Conservation (phyloP, 2,888 invertebrate species). For the Polydrusus tereticollis region DNA sequence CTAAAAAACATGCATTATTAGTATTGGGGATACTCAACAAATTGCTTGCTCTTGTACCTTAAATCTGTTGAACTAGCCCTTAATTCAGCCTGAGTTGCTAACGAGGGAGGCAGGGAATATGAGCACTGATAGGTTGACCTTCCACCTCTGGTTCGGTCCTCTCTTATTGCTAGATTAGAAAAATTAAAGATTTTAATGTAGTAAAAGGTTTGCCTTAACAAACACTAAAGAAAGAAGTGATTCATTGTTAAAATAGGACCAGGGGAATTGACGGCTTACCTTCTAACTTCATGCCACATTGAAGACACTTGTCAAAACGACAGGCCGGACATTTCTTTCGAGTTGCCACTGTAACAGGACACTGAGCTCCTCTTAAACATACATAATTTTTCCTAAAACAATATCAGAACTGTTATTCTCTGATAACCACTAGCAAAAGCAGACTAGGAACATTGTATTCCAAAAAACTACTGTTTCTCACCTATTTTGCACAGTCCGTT, state of each 20-base stretch:
- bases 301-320: constrained; percentile 94
- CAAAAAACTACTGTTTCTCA: constrained; percentile 9
- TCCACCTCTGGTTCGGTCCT: constrained; percentile 95
- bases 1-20: too few relatives aligned
- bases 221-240: too few relatives aligned
- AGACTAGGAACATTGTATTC: too few relatives aligned
- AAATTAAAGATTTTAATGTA: not conserved
- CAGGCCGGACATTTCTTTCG: constrained; percentile 98
- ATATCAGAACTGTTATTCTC: too few relatives aligned
- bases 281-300: constrained; percentile 97
- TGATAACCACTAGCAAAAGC: not conserved
- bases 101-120: constrained; percentile 84
- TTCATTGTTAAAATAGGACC: too few relatives aligned
- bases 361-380: constrained; percentile 90
- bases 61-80: constrained; percentile 65
- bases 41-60: too few relatives aligned
- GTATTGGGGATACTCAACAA: too few relatives aligned
- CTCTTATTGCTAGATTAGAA: constrained; percentile 84
- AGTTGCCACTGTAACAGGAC: constrained; percentile 93
- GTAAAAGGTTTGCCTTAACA: not conserved
- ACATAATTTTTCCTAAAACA: constrained; percentile 84
- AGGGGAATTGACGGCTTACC: constrained; percentile 73
- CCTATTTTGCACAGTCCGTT: constrained; percentile 97
- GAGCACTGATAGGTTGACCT: constrained; percentile 96
- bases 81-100: constrained; percentile 67